Base-by-base conservation (phyloP, 1,140 invertebrate genomes). In the Sinonovacula constricta region DNA sequence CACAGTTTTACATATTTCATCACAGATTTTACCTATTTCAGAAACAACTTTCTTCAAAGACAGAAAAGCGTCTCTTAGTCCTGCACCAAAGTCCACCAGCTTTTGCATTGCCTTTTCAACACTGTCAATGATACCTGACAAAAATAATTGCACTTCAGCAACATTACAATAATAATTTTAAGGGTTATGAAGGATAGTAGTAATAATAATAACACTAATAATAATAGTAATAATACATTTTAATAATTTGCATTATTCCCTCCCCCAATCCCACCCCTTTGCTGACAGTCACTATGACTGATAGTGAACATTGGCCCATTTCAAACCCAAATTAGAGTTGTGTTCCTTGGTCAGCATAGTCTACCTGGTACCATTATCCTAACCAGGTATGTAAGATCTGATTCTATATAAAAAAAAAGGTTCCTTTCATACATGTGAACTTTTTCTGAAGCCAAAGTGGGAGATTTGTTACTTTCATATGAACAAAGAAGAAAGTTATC, bases 31-130 rank as follows among this genome's bases (percentile, higher is more conserved):
- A 85, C 83, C 59, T 49, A 89, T 85, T 66, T 88, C 84, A 34
- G 63, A 49, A 2, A 89, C 72, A 15, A 86, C 84, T 30, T 79
- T 72, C 51, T 81, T 75, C 15, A 89, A 66, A 0, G 82, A 77
- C 31, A 59, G 80, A 49, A 87, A 89, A 10, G 86, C 83, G 7
- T 77, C 62, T 53, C 79, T 56, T 66, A 84, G 45, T 5, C 14
- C 22, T 0, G 54, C 59, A 24, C 81, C 68, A 91, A 86, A 95
- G 93, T 4, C 94, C 94, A 81, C 53, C 22, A 88, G 77, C 0
- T 70, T 56, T 0, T 54, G 22, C 28, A 87, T 54, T 31, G 86
- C 54, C 26, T 53, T 59, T 14, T 70, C 53, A 1, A 84, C 66
- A 15, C 39, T 72, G 1, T 78, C 79, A 2, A 84, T 71, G 39